Evolutionary conservation across 2,888 invertebrate species (phyloP), one percentile per base, ranked within the genome.

Genomic region (Volucella zonaria): DNA sequence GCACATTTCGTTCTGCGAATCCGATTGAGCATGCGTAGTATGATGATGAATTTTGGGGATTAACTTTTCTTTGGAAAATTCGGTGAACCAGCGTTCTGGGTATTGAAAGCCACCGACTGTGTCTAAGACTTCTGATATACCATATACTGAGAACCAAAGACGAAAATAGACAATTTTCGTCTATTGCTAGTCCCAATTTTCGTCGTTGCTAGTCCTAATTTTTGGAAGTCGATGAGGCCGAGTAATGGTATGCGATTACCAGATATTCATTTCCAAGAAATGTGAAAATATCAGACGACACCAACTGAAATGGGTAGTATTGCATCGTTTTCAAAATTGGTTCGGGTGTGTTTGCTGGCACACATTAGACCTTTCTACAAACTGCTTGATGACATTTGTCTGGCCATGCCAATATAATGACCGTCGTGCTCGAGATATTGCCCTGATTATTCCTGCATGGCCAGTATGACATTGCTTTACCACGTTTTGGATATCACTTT

Each of bases 211-310:
- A 43, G 15, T 59, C 15, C 18, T 43, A 59, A 15, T 42, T 58
- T 40, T 23, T 23, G 18, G 3, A 3, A 23, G 18, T 58, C 58
- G 14, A 58, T 42, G 14, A 42, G 15, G 15, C 58, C 2, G 15
- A 40, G n/a, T 58, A 40, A 38, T 58, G 42, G 14, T 40, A 42
- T 58, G 42, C 58, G 10, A 58, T 58, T 58, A 42, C 11, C 40
- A 42, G 15, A 15, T 58, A 58, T 42, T 58, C 40, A 9, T 14
- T 58, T 58, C 42, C 58, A 58, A 15, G 40, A 59, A 59, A 59
- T 59, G 14, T 40, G 11, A 42, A 59, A 42, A 59, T 59, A 43
- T 59, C 43, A 10, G 59, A 18, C 15, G 43, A 43, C 42, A 59
- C 58, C 12, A 59, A 18, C 42, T 59, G 59, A 40, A 59, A 59